Evolutionary conservation across 2,888 invertebrate species (phyloP).

Genomic region (Flexamia atlantica): DNA sequence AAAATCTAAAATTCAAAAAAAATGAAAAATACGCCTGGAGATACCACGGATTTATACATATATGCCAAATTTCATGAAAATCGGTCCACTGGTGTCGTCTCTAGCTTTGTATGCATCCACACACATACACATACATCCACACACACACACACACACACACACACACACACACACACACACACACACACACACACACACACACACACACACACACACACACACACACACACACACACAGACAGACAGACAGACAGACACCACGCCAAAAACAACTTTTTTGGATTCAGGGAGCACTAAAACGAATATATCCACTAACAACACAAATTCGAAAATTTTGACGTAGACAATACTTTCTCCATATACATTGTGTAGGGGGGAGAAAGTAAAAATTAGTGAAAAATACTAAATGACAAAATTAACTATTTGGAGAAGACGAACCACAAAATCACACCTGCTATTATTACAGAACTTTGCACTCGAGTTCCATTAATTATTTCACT

Average conservation of each 20-base stretch:
- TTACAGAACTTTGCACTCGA: too few relatives aligned
- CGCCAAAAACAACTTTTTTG: too few relatives aligned
- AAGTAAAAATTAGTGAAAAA: too few relatives aligned
- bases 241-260: background rate
- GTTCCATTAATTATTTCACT: too few relatives aligned
- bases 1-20: background rate
- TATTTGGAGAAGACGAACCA: too few relatives aligned
- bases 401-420: too few relatives aligned
- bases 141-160: slow-evolving; percentile 9
- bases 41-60: background rate
- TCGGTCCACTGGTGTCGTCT: background rate
- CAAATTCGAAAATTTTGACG: too few relatives aligned
- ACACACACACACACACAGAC: background rate
- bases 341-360: too few relatives aligned
- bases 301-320: too few relatives aligned
- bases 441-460: too few relatives aligned
- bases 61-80: background rate
- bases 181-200: slow-evolving; percentile 9
- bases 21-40: background rate
- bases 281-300: too few relatives aligned
- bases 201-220: background rate
- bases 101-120: background rate
- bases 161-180: slow-evolving; percentile 9
- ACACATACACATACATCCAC: background rate
- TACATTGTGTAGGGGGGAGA: too few relatives aligned